These are phyloP conservation scores for Sebastes miniatus DNA, from an alignment of 2,797 vertebrate genomes.

Conservation along the genomic window DNA sequence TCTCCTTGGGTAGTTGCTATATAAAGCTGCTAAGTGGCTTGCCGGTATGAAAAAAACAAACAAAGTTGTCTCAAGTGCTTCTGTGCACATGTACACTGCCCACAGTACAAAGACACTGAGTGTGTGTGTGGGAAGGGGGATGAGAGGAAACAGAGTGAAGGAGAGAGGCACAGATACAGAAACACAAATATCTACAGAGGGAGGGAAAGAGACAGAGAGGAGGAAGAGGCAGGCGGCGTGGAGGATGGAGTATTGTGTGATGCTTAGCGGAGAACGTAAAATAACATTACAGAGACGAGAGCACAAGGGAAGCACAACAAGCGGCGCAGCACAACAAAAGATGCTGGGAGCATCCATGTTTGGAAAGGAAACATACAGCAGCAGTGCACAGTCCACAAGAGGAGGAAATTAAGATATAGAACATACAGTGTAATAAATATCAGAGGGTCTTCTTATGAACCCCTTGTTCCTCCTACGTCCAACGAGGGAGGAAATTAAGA, in stretches of 20 bases:
- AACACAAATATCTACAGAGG: slow-evolving; percentile 66
- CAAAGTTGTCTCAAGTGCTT: slow-evolving; percentile 76
- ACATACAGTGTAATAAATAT: slow-evolving; percentile 66
- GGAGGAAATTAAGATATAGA: slow-evolving; percentile 43
- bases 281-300: slow-evolving; percentile 48
- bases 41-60: slow-evolving; percentile 41
- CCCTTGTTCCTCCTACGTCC: slow-evolving; percentile 51
- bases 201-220: slow-evolving; percentile 29
- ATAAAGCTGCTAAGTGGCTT: slow-evolving; percentile 81
- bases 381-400: not conserved
- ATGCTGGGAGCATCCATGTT: slow-evolving; percentile 29
- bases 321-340: slow-evolving; percentile 12
- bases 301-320: slow-evolving; percentile 43
- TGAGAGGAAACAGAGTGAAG: slow-evolving; percentile 58
- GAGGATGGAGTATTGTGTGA: slow-evolving; percentile 60
- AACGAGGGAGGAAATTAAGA: slow-evolving; percentile 60
- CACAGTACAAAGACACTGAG: slow-evolving; percentile 69
- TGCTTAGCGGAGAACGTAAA: slow-evolving; percentile 49
- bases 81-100: slow-evolving; percentile 64
- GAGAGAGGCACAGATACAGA: slow-evolving; percentile 51
- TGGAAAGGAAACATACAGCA: slow-evolving; percentile 23
- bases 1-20: slow-evolving; percentile 77
- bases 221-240: slow-evolving; percentile 28
- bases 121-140: slow-evolving; percentile 67
- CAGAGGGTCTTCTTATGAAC: slow-evolving; percentile 43